These are phyloP conservation scores for Drosophila mettleri DNA, from an alignment of 2,888 invertebrate genomes.

Conservation along the genomic window DNA sequence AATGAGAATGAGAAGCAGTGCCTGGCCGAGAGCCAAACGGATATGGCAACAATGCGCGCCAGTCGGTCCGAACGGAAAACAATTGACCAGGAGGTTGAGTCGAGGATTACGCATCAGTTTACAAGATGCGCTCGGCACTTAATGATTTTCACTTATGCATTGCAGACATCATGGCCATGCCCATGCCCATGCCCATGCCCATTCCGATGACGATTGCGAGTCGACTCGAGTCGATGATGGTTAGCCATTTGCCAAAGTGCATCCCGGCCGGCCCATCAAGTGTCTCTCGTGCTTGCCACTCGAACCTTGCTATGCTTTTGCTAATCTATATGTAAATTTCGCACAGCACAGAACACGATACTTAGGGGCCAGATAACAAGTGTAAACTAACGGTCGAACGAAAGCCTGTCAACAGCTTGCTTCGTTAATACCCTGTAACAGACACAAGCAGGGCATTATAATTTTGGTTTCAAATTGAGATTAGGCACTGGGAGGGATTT, in stretches of 20 bases:
- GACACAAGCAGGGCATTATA: not conserved
- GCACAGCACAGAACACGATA: conserved; percentile 38
- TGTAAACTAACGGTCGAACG: conserved; percentile 34
- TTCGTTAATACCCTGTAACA: conserved; percentile 38
- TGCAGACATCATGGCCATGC: conserved; percentile 61
- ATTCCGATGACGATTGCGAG: not conserved
- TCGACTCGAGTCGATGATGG: conserved; percentile 24
- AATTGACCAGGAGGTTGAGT: conserved; percentile 58
- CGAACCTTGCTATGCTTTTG: conserved; percentile 54
- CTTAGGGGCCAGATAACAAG: conserved; percentile 47
- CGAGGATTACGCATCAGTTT: conserved; percentile 75
- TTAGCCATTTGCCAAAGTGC: conserved; percentile 56
- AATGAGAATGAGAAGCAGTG: conserved; percentile 7
- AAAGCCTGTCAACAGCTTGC: conserved; percentile 23
- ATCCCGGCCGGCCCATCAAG: conserved; percentile 49
- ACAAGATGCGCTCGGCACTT: conserved; percentile 74
- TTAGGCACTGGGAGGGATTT: not conserved
- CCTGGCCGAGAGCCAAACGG: conserved; percentile 58
- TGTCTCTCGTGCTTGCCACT: conserved; percentile 41
- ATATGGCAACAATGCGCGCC: conserved; percentile 69
- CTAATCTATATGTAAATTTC: conserved; percentile 79
- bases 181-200: not conserved
- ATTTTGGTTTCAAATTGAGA: not conserved
- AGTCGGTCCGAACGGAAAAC: conserved; percentile 55
- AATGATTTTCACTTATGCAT: conserved; percentile 78